Evolutionary conservation across 2,888 invertebrate species (phyloP).

Genomic region (Drosophila tripunctata): DNA sequence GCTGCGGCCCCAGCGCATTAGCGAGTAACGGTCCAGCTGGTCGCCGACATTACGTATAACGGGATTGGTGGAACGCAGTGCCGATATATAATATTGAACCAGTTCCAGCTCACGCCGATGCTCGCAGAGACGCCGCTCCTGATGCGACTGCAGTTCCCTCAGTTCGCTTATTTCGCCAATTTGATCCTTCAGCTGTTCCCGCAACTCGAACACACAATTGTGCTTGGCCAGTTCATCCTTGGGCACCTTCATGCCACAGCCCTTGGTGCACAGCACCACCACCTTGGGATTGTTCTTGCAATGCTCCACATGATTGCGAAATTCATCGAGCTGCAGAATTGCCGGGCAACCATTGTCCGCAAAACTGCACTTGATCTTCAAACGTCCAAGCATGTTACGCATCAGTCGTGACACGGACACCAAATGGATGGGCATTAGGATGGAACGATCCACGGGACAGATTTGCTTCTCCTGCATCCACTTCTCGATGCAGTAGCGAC

Average conservation of each 20-base stretch:
- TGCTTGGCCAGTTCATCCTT: slow-evolving; percentile 56
- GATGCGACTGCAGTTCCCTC: slow-evolving; percentile 23
- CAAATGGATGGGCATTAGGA: slow-evolving; percentile 35
- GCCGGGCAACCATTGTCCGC: slow-evolving; percentile 41
- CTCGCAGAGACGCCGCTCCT: slow-evolving; percentile 38
- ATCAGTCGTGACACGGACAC: slow-evolving; percentile 55
- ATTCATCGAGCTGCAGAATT: slow-evolving; percentile 35
- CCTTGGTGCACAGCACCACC: slow-evolving; percentile 44
- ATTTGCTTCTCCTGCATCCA: slow-evolving; percentile 58
- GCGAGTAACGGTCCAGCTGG: slow-evolving; percentile 57
- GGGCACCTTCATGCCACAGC: slow-evolving; percentile 60
- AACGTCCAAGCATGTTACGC: slow-evolving; percentile 62
- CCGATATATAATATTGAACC: slow-evolving; percentile 58
- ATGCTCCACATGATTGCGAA: slow-evolving; percentile 41
- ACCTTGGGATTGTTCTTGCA: slow-evolving; percentile 56
- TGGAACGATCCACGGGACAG: slow-evolving; percentile 62
- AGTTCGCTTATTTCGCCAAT: slow-evolving; percentile 26
- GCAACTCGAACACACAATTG: slow-evolving; percentile 56
- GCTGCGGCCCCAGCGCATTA: slow-evolving; percentile 56
- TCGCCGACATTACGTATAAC: slow-evolving; percentile 59
- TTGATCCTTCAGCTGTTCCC: slow-evolving; percentile 39
- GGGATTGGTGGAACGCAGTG: slow-evolving; percentile 56
- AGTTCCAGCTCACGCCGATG: slow-evolving; percentile 63
- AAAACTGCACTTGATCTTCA: slow-evolving; percentile 57
- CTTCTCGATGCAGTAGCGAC: slow-evolving; percentile 59